phyloP scores from a whole-genome alignment of 1,140 invertebrate species.

The roundworm (Caenorhabditis elegans) region WBcel235 BX284605.5:4692001-4692500 shows the following conservation, averaged over 20 bases:
- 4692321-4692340: conserved; percentile 1
- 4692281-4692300: neutral
- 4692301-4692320: neutral
- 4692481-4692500: neutral
- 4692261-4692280: conserved; percentile 20
- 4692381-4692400: conserved; percentile 2
- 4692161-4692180: too few relatives aligned
- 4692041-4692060: too few relatives aligned
- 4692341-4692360: conserved; percentile 1
- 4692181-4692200: too few relatives aligned
- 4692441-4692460: neutral
- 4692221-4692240: neutral
- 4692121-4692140: too few relatives aligned
- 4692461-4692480: conserved; percentile 16
- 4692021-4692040: too few relatives aligned
- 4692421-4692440: neutral
- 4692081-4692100: too few relatives aligned
- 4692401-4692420: neutral
- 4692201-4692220: too few relatives aligned
- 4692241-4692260: neutral
- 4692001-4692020: too few relatives aligned
- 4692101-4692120: too few relatives aligned
- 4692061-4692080: too few relatives aligned
- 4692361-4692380: conserved; percentile 20
- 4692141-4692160: too few relatives aligned